Conservation (phyloP, 1,140 invertebrate genomes). For the Euura saliciscinereae region DNA sequence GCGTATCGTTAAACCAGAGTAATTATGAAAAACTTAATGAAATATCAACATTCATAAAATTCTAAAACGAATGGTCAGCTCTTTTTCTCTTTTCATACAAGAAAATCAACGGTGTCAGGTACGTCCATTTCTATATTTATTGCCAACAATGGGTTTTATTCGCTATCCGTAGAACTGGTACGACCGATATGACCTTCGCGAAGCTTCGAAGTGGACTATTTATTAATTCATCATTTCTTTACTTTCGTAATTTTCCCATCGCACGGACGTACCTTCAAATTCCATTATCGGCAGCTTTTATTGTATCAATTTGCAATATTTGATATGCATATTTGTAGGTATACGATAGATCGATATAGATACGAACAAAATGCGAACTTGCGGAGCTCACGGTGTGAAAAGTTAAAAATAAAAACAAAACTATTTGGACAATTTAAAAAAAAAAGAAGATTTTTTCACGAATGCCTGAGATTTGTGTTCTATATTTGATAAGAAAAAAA, state of each 20-base stretch:
- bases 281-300: slow-evolving; percentile 2
- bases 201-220: not conserved
- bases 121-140: slow-evolving; percentile 6
- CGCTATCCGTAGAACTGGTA: not conserved
- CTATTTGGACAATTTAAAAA: no score
- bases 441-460: no score
- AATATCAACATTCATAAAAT: slow-evolving; percentile 37
- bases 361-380: not conserved
- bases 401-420: not conserved
- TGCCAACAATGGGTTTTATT: slow-evolving; percentile 1
- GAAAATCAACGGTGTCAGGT: slow-evolving; percentile 5
- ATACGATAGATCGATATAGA: not conserved
- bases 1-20: slow-evolving; percentile 15
- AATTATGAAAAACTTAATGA: slow-evolving; percentile 37
- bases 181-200: not conserved
- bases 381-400: not conserved
- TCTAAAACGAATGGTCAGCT: slow-evolving; percentile 33
- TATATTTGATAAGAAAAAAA: not conserved
- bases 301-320: not conserved
- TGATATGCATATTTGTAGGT: slow-evolving; percentile 3
- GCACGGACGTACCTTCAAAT: not conserved
- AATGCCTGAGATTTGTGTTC: not conserved
- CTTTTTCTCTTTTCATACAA: slow-evolving; percentile 11
- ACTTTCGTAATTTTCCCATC: not conserved
- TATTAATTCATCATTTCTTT: not conserved